Percentiles rank a stretch among this genome's conserved stretches.
These are phyloP conservation scores for Drosophila auraria DNA, from an alignment of 1,140 invertebrate species.

Conservation along the genomic window DNA sequence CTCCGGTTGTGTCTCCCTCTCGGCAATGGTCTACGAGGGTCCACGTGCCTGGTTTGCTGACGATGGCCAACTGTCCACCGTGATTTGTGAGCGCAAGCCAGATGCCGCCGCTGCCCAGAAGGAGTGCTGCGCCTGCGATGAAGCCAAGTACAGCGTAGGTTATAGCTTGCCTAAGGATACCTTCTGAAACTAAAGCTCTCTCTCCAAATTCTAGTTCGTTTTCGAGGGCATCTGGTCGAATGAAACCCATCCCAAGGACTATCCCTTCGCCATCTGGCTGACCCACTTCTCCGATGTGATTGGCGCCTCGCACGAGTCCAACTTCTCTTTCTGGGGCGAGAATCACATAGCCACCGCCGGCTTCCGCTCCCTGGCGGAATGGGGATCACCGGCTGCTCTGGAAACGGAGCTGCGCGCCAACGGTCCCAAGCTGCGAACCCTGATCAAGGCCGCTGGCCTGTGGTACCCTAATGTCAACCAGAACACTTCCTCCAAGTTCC, in stretches of 20 bases:
- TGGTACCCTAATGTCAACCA: conserved; percentile 97
- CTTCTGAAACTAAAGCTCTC: background rate
- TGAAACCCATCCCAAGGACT: conserved; percentile 98
- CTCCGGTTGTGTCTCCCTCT: conserved; percentile 93
- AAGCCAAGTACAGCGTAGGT: conserved; percentile 94
- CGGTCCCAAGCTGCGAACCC: conserved; percentile 92
- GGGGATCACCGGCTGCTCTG: conserved; percentile 94
- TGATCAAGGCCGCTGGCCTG: conserved; percentile 97
- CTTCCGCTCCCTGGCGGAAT: conserved; percentile 89
- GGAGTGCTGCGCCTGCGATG: conserved; percentile 95
- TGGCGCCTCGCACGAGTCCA: conserved; percentile 95
- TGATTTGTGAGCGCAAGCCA: conserved; percentile 90
- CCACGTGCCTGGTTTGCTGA: conserved; percentile 95
- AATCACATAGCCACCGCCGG: conserved; percentile 96
- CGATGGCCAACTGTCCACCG: conserved; percentile 92
- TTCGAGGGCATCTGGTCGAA: conserved; percentile 99
- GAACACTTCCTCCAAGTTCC: conserved; percentile 93
- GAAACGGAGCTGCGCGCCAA: conserved; percentile 95
- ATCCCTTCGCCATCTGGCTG: conserved; percentile 94
- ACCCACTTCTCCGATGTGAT: conserved; percentile 99
- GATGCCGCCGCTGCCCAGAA: conserved; percentile 86
- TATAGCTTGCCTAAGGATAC: background rate
- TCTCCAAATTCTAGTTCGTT: conserved; percentile 87
- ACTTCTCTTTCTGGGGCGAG: conserved; percentile 97
- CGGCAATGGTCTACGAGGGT: conserved; percentile 94